A percentile compares a stretch with the other conserved stretches of the same genome.
phyloP scores from a whole-genome alignment of 1,140 invertebrate genomes.

The Drosophila mauritiana region DNA sequence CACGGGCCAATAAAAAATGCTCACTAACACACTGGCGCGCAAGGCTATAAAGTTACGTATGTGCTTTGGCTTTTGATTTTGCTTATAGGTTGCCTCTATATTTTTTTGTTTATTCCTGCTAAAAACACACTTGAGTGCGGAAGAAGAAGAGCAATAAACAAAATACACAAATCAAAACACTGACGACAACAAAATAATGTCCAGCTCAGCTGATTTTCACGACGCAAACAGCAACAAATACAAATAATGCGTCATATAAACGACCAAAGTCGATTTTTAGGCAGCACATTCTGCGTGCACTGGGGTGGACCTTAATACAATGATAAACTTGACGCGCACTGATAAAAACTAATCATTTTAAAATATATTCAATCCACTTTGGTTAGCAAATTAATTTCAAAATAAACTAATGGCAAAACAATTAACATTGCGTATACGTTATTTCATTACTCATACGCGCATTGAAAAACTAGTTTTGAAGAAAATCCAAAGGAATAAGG shows the following conservation, averaged over 20 bases:
- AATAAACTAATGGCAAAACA: neutral
- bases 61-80: constrained; percentile 12
- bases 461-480: neutral
- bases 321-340: neutral
- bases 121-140: constrained; percentile 38
- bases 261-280: constrained; percentile 30
- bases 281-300: constrained; percentile 1
- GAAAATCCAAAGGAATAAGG: neutral
- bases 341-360: neutral
- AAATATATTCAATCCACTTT: too few relatives aligned
- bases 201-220: constrained; percentile 47
- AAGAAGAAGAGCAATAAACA: constrained; percentile 22
- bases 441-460: neutral
- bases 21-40: constrained; percentile 3
- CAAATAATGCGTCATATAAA: constrained; percentile 38
- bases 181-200: constrained; percentile 29
- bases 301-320: constrained; percentile 2
- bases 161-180: constrained; percentile 11
- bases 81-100: neutral
- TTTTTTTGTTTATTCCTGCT: neutral
- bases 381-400: too few relatives aligned
- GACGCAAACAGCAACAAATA: constrained; percentile 23
- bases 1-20: constrained; percentile 5
- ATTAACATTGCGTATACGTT: neutral
- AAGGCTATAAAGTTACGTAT: constrained; percentile 6